A percentile compares a stretch with the other conserved stretches of the same genome.
These are phyloP conservation scores for Eristalinus sepulchralis DNA, from an alignment of 2,888 invertebrate species.

Conservation along the genomic window DNA sequence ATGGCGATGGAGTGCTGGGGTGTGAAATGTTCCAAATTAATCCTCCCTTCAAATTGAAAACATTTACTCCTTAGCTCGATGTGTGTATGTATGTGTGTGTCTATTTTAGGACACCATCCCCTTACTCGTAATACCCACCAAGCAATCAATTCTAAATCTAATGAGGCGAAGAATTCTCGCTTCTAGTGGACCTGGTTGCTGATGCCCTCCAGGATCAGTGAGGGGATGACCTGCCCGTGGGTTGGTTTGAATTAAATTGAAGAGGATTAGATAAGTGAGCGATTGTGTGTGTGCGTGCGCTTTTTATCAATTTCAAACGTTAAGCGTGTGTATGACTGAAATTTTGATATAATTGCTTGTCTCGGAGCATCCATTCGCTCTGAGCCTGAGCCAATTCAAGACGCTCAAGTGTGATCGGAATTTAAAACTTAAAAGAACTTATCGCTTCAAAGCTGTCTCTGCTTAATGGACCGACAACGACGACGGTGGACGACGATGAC, in stretches of 20 bases:
- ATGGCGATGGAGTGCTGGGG: background rate
- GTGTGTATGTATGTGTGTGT: constrained; percentile 4
- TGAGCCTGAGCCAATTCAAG: background rate
- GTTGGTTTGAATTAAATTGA: background rate
- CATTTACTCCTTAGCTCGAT: background rate
- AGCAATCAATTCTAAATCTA: constrained; percentile 22
- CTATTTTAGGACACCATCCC: constrained; percentile 3
- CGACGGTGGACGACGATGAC: background rate
- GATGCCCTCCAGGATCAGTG: background rate
- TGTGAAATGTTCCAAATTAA: constrained; percentile 38
- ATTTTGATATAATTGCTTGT: background rate
- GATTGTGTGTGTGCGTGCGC: background rate
- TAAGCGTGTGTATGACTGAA: background rate
- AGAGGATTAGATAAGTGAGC: background rate
- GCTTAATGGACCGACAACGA: background rate
- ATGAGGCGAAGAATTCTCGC: background rate
- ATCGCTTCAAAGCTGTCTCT: background rate
- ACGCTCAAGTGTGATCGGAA: background rate
- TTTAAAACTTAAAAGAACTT: background rate
- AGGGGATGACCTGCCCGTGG: background rate
- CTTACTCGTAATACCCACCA: background rate
- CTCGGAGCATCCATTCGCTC: background rate
- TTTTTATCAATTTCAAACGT: background rate
- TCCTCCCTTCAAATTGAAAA: constrained; percentile 25
- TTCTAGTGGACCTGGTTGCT: background rate